Evolutionary conservation across 2,797 vertebrate genomes (phyloP), one percentile per base, ranked within the genome.

Genomic region (Amblyopsis hoosieri): DNA sequence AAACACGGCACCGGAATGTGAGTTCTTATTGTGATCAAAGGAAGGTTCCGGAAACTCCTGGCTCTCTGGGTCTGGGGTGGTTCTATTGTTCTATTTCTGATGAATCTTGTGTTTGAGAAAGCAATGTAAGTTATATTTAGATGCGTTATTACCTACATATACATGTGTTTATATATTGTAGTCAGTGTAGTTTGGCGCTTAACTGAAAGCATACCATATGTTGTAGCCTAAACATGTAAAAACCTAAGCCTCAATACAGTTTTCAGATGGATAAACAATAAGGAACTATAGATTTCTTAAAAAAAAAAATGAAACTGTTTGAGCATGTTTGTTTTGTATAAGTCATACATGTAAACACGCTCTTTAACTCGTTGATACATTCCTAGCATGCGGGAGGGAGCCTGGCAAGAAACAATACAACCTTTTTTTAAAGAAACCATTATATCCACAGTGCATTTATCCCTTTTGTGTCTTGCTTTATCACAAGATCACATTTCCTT

Each of bases 391-490:
- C 72, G 73, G 78, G 80, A 60, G 65, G 78, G 80, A 60, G 65
- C 45, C 62, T 29, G 45, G 31, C 64, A 49, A 58, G 70, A 82
- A 86, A 85, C 86, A 54, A 85, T 87, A 88, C 78, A 80, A 75
- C 12, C 12, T 37, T 33, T 0, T 69, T 64, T 80, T 56, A 72
- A 67, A 69, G 60, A 51, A 17, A 29, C 42, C 49, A 10, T 55
- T 17, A 14, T 4, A 51, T 60, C 63, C 67, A 64, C 76, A 69
- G 49, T 68, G 58, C 63, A 54, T 69, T 64, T 51, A 45, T 58
- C 3, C 62, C 69, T 55, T 80, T 75, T 67, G 79, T 89, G 80
- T 88, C 75, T 42, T 66, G 64, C 75, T 72, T 85, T 82, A 87
- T 87, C 84, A 66, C 65, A 57, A 2, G 12, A 84, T 82, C 84